Evolutionary conservation across 2,888 invertebrate genomes (phyloP).

Genomic region (Drosophila tripunctata): DNA sequence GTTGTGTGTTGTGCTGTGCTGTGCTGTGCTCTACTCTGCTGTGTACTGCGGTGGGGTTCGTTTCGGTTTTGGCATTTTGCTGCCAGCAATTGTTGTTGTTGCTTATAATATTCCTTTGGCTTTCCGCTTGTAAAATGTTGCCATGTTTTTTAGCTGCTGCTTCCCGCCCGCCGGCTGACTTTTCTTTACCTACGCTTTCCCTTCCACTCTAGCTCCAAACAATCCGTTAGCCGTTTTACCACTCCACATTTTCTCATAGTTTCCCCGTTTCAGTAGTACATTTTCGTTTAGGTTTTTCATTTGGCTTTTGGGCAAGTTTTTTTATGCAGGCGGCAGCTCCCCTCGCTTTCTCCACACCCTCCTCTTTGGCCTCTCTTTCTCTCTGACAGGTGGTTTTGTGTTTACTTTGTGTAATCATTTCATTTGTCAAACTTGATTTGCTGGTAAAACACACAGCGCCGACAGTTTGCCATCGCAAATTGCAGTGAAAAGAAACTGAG

Average conservation of each 20-base stretch:
- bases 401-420: constrained; percentile 78
- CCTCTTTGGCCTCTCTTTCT: neutral
- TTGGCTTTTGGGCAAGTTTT: constrained; percentile 47
- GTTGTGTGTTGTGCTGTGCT: constrained; percentile 4
- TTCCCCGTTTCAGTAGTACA: constrained; percentile 4
- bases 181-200: neutral
- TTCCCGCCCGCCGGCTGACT: constrained; percentile 6
- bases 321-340: constrained; percentile 24
- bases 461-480: constrained; percentile 60
- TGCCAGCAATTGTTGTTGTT: constrained; percentile 31
- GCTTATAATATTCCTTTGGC: constrained; percentile 73
- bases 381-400: constrained; percentile 76
- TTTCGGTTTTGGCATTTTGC: constrained; percentile 51
- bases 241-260: neutral
- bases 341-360: neutral
- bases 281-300: constrained; percentile 16
- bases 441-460: constrained; percentile 42
- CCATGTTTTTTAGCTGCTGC: constrained; percentile 45
- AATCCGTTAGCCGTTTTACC: neutral
- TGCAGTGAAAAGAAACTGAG: constrained; percentile 20
- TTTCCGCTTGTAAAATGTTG: constrained; percentile 72
- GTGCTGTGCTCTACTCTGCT: constrained; percentile 1
- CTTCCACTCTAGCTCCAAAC: neutral
- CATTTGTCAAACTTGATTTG: constrained; percentile 77
- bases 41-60: constrained; percentile 15